A percentile compares a stretch with the other conserved stretches of the same genome.
These are phyloP conservation scores for Pyrrhosoma nymphula DNA, from an alignment of 2,888 invertebrate species.

Conservation along the genomic window DNA sequence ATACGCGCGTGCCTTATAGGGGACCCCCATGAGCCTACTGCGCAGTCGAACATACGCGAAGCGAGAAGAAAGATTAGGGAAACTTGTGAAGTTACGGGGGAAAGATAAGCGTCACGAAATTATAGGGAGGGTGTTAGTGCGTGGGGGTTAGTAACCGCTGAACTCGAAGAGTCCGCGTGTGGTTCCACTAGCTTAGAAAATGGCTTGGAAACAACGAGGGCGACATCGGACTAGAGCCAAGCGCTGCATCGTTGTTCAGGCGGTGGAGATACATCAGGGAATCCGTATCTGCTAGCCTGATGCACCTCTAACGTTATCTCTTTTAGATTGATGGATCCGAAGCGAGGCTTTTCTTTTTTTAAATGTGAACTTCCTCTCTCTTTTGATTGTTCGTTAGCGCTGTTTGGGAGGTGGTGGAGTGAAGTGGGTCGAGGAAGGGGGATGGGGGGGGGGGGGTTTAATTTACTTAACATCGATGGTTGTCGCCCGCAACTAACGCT, in stretches of 20 bases:
- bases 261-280: not conserved
- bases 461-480: not conserved
- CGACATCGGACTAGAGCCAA: not conserved
- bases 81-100: not conserved
- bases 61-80: not conserved
- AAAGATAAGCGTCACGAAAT: conserved; percentile 23
- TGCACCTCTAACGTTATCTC: not conserved
- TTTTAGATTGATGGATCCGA: not conserved
- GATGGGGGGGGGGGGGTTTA: not conserved
- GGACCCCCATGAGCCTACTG: conserved; percentile 2
- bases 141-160: not conserved
- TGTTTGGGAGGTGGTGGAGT: not conserved
- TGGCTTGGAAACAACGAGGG: not conserved
- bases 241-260: not conserved
- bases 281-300: not conserved
- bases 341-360: not conserved
- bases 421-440: not conserved
- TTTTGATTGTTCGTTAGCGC: not conserved
- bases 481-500: not conserved
- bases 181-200: not conserved
- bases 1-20: not conserved
- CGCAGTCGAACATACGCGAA: not conserved
- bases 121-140: not conserved
- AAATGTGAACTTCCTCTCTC: not conserved
- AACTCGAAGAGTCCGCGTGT: not conserved